phyloP scores from a whole-genome alignment of 92 coral and sea anemone genomes.

The Porites rus region DNA sequence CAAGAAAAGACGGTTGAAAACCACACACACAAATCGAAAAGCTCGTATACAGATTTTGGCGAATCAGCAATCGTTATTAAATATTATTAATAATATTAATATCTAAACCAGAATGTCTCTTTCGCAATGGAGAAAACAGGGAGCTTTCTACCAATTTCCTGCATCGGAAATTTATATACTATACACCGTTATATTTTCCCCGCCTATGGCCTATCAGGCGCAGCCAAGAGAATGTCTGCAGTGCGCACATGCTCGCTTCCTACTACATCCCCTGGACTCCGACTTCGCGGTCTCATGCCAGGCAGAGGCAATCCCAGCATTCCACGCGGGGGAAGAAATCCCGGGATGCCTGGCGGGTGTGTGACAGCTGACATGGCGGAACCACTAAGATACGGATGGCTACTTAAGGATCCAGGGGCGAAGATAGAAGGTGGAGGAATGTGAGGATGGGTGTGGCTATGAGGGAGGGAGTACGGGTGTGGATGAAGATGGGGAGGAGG shows the following conservation, averaged over 20 bases:
- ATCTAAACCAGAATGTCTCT: conserved; percentile 17
- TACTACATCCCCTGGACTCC: conserved; percentile 81
- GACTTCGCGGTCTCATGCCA: conserved; percentile 73
- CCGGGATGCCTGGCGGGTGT: conserved; percentile 78
- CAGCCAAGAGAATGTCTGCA: conserved; percentile 70
- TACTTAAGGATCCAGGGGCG: conserved; percentile 64
- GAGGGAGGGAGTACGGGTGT: conserved; percentile 38
- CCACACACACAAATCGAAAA: neutral
- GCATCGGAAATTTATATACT: conserved; percentile 21
- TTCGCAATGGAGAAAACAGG: neutral
- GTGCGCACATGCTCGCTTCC: conserved; percentile 57
- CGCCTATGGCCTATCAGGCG: conserved; percentile 43
- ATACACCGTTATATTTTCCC: neutral
- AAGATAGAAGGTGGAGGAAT: conserved; percentile 72
- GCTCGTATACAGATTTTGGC: conserved; percentile 22
- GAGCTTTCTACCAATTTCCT: conserved; percentile 4
- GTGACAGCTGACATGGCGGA: conserved; percentile 88
- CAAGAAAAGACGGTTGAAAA: neutral
- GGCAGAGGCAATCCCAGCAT: conserved; percentile 72
- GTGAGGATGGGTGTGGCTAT: conserved; percentile 57
- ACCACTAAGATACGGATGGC: conserved; percentile 68
- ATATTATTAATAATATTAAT: conserved; percentile 7
- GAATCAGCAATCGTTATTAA: conserved; percentile 8
- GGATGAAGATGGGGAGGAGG: conserved; percentile 52
- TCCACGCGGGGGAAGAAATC: conserved; percentile 74